Conservation (phyloP, 2,888 invertebrate species). For the Heteromyza rotundicornis region DNA sequence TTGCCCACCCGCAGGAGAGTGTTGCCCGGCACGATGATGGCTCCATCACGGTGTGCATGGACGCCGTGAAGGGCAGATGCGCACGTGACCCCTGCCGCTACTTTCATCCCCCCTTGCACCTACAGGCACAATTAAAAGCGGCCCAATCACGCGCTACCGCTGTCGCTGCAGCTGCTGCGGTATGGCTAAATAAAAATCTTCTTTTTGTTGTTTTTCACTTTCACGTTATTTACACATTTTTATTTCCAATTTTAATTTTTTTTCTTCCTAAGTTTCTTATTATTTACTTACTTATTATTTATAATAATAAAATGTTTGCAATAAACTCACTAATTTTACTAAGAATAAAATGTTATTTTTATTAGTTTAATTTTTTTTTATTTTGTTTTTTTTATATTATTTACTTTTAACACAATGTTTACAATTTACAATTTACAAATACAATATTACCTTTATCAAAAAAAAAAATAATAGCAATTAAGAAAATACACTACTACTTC, state of each 20-base stretch:
- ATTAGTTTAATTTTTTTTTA: constrained; percentile 20
- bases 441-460: constrained; percentile 13
- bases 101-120: constrained; percentile 99
- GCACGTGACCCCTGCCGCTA: constrained; percentile 99
- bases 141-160: constrained; percentile 93
- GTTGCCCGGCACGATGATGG: constrained; percentile 97
- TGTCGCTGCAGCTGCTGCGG: constrained; percentile 74
- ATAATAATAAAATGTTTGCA: background rate
- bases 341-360: constrained; percentile 25
- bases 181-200: constrained; percentile 65
- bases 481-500: constrained; percentile 27
- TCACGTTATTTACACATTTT: constrained; percentile 8
- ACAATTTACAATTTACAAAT: too few relatives aligned
- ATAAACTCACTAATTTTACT: constrained; percentile 4
- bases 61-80: constrained; percentile 99
- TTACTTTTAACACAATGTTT: too few relatives aligned
- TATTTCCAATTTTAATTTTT: constrained; percentile 12
- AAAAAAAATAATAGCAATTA: constrained; percentile 21
- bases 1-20: constrained; percentile 97
- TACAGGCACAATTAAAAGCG: constrained; percentile 98
- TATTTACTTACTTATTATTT: constrained; percentile 10
- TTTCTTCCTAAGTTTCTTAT: constrained; percentile 14
- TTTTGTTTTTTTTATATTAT: too few relatives aligned
- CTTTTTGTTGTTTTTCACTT: constrained; percentile 10
- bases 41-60: constrained; percentile 99